Conservation (phyloP, 2,888 invertebrate species). For the Axea sp. region DNA sequence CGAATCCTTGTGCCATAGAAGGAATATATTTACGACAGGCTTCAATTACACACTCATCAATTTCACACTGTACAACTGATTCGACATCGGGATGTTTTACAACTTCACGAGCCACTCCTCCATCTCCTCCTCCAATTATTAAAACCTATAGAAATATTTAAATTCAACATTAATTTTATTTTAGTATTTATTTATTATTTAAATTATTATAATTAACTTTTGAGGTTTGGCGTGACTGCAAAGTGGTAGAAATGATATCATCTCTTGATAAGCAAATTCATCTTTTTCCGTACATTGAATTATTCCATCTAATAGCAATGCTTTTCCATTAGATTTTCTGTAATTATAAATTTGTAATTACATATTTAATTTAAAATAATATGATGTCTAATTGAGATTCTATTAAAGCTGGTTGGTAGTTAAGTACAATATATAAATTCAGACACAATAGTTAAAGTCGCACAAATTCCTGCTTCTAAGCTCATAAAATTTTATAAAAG, state of each 20-base stretch:
- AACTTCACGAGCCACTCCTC: conserved; percentile 97
- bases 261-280: conserved; percentile 99
- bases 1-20: conserved; percentile 93
- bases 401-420: too few species aligned
- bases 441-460: too few species aligned
- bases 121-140: conserved; percentile 99
- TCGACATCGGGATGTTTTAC: conserved; percentile 95
- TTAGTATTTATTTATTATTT: neutral
- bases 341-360: too few species aligned
- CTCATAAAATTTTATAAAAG: too few species aligned
- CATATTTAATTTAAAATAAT: neutral
- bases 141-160: conserved; percentile 82
- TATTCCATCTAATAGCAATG: conserved; percentile 95
- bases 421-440: too few species aligned
- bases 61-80: conserved; percentile 94
- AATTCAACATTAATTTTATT: neutral
- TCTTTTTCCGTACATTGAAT: conserved; percentile 98
- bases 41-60: conserved; percentile 94
- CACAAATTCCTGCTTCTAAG: too few species aligned
- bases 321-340: conserved; percentile 90
- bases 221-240: conserved; percentile 94
- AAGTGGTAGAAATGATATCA: conserved; percentile 96
- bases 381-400: too few species aligned
- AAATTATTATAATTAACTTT: conserved; percentile 80
- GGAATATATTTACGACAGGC: conserved; percentile 94